Percentiles rank a stretch among this genome's conserved stretches.
phyloP scores from a whole-genome alignment of 2,888 invertebrate genomes.

The Sminthurides aquaticus region DNA sequence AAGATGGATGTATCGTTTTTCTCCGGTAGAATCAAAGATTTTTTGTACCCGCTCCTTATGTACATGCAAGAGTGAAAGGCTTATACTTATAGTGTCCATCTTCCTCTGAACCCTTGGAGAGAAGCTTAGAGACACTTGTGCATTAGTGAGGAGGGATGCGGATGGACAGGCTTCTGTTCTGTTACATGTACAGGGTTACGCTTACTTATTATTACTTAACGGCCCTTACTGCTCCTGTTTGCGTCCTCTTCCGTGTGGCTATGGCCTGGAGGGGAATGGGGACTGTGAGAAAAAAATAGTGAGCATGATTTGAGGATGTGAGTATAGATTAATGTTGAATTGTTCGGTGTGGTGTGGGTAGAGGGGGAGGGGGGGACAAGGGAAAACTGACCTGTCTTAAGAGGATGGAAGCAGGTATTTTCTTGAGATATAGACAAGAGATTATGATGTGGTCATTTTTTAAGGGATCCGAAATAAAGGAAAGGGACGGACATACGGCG shows the following conservation, averaged over 20 bases:
- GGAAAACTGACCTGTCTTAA: slow-evolving; percentile 19
- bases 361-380: slow-evolving; percentile 1
- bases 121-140: neutral
- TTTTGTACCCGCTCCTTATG: slow-evolving; percentile 1
- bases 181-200: neutral
- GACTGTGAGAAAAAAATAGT: neutral
- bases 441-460: slow-evolving; percentile 28
- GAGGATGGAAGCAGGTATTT: slow-evolving; percentile 17
- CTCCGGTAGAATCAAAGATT: slow-evolving; percentile 10
- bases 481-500: slow-evolving; percentile 10
- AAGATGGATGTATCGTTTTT: slow-evolving; percentile 5
- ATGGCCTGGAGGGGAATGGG: neutral
- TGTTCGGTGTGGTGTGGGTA: neutral
- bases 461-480: slow-evolving; percentile 15
- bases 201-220: neutral
- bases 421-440: slow-evolving; percentile 15
- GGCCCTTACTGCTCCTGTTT: neutral
- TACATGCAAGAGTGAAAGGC: neutral
- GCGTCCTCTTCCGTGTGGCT: neutral
- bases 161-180: neutral
- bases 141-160: neutral
- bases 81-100: too few species aligned
- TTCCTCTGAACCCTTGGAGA: neutral
- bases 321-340: neutral
- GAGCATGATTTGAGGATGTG: neutral